phyloP scores from a whole-genome alignment of 2,113 vertebrate genomes.

The Alosa alosa region DNA sequence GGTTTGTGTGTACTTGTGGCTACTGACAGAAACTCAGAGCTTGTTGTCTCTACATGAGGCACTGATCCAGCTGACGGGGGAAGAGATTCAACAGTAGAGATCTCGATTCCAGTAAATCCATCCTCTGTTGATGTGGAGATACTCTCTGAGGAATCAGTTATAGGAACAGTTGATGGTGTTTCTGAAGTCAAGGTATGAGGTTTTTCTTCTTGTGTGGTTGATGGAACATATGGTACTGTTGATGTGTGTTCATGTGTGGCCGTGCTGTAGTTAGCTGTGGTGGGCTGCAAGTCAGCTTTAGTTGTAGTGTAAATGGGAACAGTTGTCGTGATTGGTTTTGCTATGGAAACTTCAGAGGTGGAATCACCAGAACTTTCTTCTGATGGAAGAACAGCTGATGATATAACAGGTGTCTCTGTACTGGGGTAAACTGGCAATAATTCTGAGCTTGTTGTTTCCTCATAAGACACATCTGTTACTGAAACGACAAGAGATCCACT shows the following conservation, averaged over 20 bases:
- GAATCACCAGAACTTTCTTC: neutral
- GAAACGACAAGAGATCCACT: neutral
- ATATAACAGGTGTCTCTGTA: neutral
- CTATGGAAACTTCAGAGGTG: neutral
- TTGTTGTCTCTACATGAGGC: neutral
- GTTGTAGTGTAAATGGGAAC: neutral
- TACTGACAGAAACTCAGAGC: neutral
- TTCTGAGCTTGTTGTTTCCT: constrained; percentile 13
- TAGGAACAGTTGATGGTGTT: neutral
- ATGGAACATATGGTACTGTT: too few species aligned
- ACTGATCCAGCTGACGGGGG: neutral
- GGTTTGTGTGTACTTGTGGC: neutral
- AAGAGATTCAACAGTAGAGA: neutral
- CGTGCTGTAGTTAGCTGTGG: neutral
- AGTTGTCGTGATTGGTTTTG: neutral
- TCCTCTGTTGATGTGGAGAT: neutral
- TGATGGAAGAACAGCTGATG: neutral
- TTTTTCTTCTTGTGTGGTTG: too few species aligned
- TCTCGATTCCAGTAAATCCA: neutral
- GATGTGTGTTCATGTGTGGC: neutral
- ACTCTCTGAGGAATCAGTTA: neutral
- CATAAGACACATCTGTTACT: neutral
- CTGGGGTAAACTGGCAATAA: neutral
- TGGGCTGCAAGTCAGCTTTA: neutral
- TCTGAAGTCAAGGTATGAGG: neutral